A percentile compares a stretch with the other conserved stretches of the same genome.
These are phyloP conservation scores for Drosophila prosaltans DNA, from an alignment of 1,140 invertebrate species.

Conservation along the genomic window DNA sequence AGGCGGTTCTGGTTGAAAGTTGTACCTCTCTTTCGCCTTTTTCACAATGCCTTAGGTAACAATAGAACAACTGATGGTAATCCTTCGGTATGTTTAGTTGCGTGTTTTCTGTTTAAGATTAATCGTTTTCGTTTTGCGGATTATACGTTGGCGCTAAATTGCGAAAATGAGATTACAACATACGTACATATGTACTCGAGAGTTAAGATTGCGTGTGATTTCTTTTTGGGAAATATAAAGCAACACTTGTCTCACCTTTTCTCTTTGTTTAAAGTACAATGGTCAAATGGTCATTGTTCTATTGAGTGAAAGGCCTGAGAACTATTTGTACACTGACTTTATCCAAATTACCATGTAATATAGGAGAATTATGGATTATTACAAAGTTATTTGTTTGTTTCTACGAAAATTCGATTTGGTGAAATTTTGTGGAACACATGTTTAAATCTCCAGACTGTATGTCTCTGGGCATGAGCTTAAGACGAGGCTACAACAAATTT, in stretches of 20 bases:
- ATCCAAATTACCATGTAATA: slow-evolving; percentile 74
- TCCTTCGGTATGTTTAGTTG: slow-evolving; percentile 39
- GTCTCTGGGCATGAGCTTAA: slow-evolving; percentile 39
- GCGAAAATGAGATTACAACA: slow-evolving; percentile 74
- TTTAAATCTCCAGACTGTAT: slow-evolving; percentile 48
- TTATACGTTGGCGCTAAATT: slow-evolving; percentile 78
- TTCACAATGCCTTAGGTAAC: slow-evolving; percentile 32
- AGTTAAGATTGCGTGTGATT: not conserved
- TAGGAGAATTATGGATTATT: slow-evolving; percentile 59
- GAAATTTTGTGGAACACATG: slow-evolving; percentile 23
- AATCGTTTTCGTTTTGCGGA: slow-evolving; percentile 78
- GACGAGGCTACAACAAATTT: not conserved
- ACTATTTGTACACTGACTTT: not conserved
- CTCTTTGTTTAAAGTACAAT: slow-evolving; percentile 41
- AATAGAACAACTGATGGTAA: slow-evolving; percentile 74
- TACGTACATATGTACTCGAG: slow-evolving; percentile 28
- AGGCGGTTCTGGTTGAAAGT: slow-evolving; percentile 68
- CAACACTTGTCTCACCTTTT: slow-evolving; percentile 40
- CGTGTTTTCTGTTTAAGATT: slow-evolving; percentile 57
- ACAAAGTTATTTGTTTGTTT: slow-evolving; percentile 54
- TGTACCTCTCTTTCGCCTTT: slow-evolving; percentile 21
- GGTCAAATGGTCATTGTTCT: slow-evolving; percentile 30
- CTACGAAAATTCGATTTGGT: slow-evolving; percentile 55
- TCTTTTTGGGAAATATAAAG: slow-evolving; percentile 47
- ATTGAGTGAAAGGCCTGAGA: slow-evolving; percentile 5